Base-by-base conservation (phyloP, 2,113 vertebrate species). In the Acanthisitta chloris region DNA sequence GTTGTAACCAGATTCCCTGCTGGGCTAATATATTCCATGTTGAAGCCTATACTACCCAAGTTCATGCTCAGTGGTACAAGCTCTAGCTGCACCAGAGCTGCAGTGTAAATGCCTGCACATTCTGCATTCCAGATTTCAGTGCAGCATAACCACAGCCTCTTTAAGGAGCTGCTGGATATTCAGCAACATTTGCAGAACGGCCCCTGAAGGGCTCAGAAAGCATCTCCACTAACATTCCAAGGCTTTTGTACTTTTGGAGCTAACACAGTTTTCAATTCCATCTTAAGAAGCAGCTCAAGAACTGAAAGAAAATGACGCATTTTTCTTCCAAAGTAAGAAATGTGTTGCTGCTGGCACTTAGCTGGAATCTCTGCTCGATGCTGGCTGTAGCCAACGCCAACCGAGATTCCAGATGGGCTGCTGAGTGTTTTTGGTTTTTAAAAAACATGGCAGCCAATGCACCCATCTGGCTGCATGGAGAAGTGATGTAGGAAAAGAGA, bases 401-500 rank as follows among this genome's bases (percentile, higher is more conserved):
- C 86, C 54, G 80, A 95, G 96, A 96, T 89, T 96, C 95, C 97
- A 98, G 97, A 97, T 97, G 96, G 97, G 89, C 88, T 95, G 96
- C 81, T 95, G 96, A 96, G 90, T 96, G 96, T 95, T 97, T 97
- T 26, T 95, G 94, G 97, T 95, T 97, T 97, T 97, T 96, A 90
- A 95, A 96, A 96, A 90, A 96, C 96, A 96, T 97, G 96, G 94
- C 94, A 97, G 97, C 94, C 96, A 98, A 97, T 84, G 96, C 57
- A 97, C 88, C 97, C 97, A 98, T 97, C 97, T 97, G 97, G 93
- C 94, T 94, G 87, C 94, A 90, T 65, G 95, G 0, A 98, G 92
- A 96, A 97, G 87, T 82, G 92, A 96, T 78, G 45, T 2, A 74
- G 83, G 81, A 82, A 93, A 83, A 86, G 84, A 93, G 92, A 96